These are phyloP conservation scores for Eristalis intricaria DNA, from an alignment of 2,888 invertebrate species.

Conservation along the genomic window DNA sequence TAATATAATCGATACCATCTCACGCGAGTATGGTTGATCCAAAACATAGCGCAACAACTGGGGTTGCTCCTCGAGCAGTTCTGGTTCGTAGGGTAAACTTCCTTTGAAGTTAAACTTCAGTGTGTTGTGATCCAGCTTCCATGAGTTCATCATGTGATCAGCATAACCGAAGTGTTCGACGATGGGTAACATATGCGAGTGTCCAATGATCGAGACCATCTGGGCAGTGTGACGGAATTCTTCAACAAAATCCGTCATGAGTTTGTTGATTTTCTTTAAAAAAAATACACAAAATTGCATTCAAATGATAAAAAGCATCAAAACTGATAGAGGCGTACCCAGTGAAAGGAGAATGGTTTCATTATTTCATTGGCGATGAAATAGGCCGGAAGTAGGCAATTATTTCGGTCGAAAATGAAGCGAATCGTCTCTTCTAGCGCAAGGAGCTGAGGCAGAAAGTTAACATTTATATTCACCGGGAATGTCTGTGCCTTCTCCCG, in stretches of 20 bases:
- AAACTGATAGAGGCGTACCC: conserved; percentile 84
- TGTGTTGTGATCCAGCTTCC: conserved; percentile 95
- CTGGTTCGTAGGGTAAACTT: conserved; percentile 94
- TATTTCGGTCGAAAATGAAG: conserved; percentile 95
- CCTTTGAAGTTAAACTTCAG: conserved; percentile 85
- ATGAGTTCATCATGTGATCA: conserved; percentile 94
- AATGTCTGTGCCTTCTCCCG: conserved; percentile 93
- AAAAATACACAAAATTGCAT: not conserved
- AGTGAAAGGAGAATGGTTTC: conserved; percentile 88
- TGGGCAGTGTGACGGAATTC: conserved; percentile 96
- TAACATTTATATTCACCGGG: conserved; percentile 89
- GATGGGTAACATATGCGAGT: conserved; percentile 95
- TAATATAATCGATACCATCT: conserved; percentile 97
- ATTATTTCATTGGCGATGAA: conserved; percentile 97
- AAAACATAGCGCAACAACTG: conserved; percentile 93
- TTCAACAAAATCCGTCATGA: conserved; percentile 94
- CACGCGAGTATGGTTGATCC: conserved; percentile 96
- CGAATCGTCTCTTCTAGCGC: conserved; percentile 91
- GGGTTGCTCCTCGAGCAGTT: conserved; percentile 93
- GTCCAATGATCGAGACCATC: conserved; percentile 96
- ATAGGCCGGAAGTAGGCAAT: conserved; percentile 95
- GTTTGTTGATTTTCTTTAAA: conserved; percentile 89
- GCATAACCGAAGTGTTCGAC: conserved; percentile 96
- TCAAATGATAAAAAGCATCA: not conserved
- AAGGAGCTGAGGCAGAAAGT: conserved; percentile 90